Evolutionary conservation across 2,113 vertebrate species (phyloP), one percentile per base, ranked within the genome.

Genomic region (Coreoperca whiteheadi): DNA sequence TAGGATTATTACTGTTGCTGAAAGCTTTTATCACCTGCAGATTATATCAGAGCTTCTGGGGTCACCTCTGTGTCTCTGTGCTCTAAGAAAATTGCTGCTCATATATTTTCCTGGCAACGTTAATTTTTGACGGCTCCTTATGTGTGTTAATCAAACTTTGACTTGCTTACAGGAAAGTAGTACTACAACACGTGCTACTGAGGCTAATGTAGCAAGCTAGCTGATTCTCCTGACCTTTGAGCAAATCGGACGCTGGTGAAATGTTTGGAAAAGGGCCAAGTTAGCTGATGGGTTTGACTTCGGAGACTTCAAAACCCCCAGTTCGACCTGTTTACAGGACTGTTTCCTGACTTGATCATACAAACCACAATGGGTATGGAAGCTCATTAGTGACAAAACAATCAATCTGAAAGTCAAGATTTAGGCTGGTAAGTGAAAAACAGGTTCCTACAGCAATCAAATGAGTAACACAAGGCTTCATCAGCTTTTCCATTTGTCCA

Each of bases 91-190:
- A 48, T 18, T 18, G 46, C 12, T 60, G 53, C 34, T 25, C 2
- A 37, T 16, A 9, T 46, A 51, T 25, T 48, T 83, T 71, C 64
- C 32, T 30, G 80, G 39, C 41, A 50, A 14, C 12, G 73, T 87
- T 77, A 81, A 87, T 87, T 73, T 81, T 87, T 87, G 56, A 80
- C 21, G 41, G 23, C 30, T 63, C 28, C 46, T 15, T 23, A 5
- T 2, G 1, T 39, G 60, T 69, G 53, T 63, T 67, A 1, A 23
- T 53, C 73, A 61, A 87, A 76, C 81, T 77, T 63, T 81, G 63
- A 67, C 41, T 74, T 60, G 15, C 34, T 23, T 39, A 75, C 59
- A 61, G 41, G 21, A 50, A 75, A 34, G 1, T 18, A 34, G 10
- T 34, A 37, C 16, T 20, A 34, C 12, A 10, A 37, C 30, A 37